Conservation (phyloP, 2,113 vertebrate genomes). For the Corvus moneduloides region DNA sequence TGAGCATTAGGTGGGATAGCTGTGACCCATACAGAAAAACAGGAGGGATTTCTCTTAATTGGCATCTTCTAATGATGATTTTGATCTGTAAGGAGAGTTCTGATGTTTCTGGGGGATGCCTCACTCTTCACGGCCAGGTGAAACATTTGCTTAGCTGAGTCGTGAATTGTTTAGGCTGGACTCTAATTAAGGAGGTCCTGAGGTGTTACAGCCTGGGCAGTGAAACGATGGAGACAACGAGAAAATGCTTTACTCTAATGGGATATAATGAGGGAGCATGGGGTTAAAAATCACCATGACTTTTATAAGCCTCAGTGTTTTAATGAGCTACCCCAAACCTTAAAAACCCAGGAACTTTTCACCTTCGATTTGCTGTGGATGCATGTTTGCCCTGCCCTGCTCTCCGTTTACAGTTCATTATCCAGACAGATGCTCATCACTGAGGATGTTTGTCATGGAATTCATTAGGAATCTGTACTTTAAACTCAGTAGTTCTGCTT, state of each 20-base stretch:
- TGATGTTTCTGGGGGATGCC: background rate
- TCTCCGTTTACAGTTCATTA: slow-evolving; percentile 44
- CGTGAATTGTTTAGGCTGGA: background rate
- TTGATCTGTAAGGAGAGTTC: background rate
- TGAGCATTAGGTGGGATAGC: background rate
- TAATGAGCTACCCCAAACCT: background rate
- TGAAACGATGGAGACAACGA: background rate
- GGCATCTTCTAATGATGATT: background rate
- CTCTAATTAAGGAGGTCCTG: background rate
- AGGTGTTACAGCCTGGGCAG: background rate
- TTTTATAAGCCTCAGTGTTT: background rate
- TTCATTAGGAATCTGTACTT: background rate
- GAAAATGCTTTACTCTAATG: background rate
- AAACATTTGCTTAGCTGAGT: background rate
- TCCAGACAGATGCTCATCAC: background rate
- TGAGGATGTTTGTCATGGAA: background rate
- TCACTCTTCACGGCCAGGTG: background rate
- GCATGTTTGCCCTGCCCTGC: background rate
- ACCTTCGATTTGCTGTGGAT: background rate
- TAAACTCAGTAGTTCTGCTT: background rate
- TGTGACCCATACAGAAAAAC: background rate
- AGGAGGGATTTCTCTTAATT: background rate
- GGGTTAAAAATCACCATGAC: background rate
- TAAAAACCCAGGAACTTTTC: background rate
- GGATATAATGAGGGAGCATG: background rate